Evolutionary conservation across 2,113 vertebrate species (phyloP), one percentile per base, ranked within the genome.

Genomic region (Phaetusa simplex): DNA sequence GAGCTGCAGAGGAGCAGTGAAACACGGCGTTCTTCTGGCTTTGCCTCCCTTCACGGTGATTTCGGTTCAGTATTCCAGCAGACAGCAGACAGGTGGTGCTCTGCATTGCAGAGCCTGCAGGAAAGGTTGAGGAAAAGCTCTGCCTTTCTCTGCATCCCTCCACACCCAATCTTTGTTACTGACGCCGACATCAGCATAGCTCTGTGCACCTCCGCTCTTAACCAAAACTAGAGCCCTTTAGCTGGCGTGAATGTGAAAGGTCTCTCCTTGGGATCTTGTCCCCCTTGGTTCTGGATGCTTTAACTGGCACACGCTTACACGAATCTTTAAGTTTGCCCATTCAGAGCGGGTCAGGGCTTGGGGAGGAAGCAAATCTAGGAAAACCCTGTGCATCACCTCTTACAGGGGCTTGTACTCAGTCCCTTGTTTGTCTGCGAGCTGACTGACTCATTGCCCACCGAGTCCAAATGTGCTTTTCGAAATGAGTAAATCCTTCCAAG

Each of bases 331-430:
- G 23, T 55, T 82, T 61, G 61, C 49, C 56, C 22, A 8, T 24
- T 19, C 0, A 0, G 58, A 83, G 23, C 0, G 0, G 47, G 21
- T 49, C n/a, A 53, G 55, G 30, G 52, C 59, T 30, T 32, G 32
- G 30, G 58, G 72, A 82, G 61, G 52, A 91, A 78, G 52, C 61
- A 72, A 64, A 82, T 47, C 23, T 12, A 23, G 70, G 61, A 71
- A 42, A 72, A 30, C 55, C 15, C 8, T n/a, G 12, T 4, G 1
- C 26, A 8, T 69, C 62, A 22, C 13, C 62, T 82, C 23, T 42
- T 3, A 7, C 6, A 40, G 77, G 65, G 53, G n/a, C 85, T 61
- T 52, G 58, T 70, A 2, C 59, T 74, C 82, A 21, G 56, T 32
- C 56, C 40, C 56, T 53, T 38, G 53, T 79, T 69, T 85, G 34